Evolutionary conservation across 2,888 invertebrate species (phyloP), one percentile per base, ranked within the genome.

Genomic region (Dilophus febrilis): DNA sequence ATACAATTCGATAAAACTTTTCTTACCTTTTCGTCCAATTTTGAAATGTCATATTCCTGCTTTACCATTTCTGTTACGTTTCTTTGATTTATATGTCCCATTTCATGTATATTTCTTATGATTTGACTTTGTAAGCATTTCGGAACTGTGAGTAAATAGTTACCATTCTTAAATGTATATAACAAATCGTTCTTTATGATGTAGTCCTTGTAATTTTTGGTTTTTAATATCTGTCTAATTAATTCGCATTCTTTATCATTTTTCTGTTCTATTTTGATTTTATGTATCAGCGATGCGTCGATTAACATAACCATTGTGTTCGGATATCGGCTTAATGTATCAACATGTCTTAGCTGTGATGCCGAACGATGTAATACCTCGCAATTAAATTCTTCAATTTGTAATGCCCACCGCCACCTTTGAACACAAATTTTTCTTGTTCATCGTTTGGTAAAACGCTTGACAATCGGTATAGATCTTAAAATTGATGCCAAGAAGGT

Each of bases 81-180:
- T 18, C 44, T 50, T 11, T 41, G 45, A 1, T 46, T 46, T 47
- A 58, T 58, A 48, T 59, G 57, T 27, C 58, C 56, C 19, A 47
- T 46, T 22, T 52, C 52, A 42, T 61, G 59, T 1, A 47, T 47
- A 12, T 42, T 50, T 29, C 45, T 47, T 4, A 61, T 42, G 31
- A 38, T 39, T 35, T 42, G 34, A 16, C 27, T 37, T 40, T 44
- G 27, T 11, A 44, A 12, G 3, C 14, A 17, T 27, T 40, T 44
- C 2, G 37, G 44, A 8, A 35, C 37, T 14, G 42, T 30, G 16
- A 45, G 35, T 26, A 42, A 31, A 32, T 44, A 18, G 8, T 34
- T 35, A n/a, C 44, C 47, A 10, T 45, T 40, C 8, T 36, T 14
- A 22, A 40, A 42, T 35, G 42, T 49, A 35, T 45, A 46, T 3